Evolutionary conservation across 2,888 invertebrate genomes (phyloP), one percentile per base, ranked within the genome.

Genomic region (Orgyia antiqua): DNA sequence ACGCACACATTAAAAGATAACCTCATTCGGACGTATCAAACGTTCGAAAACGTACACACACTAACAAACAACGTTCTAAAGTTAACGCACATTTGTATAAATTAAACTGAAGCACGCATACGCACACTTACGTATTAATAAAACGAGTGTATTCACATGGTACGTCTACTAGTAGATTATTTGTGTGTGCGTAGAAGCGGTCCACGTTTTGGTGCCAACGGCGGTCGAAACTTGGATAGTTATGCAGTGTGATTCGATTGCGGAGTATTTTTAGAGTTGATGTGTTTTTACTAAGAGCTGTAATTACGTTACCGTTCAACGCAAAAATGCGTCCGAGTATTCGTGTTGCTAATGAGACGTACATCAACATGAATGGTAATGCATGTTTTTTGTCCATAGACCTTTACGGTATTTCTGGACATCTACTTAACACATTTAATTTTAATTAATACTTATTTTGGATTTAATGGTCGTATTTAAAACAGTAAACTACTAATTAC

Each of bases 261-360:
- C 42, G 63, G 55, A 45, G 59, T 78, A 82, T 82, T 84, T 84
- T 82, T 84, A 84, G 84, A 75, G 67, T 65, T 82, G 84, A 83
- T 80, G 59, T 69, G 77, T 78, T 79, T 74, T 75, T 73, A 71
- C 70, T 49, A 44, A 53, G 61, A 42, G 41, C 46, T 40, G 45
- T 15, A 15, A 15, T 46, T 50, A 41, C 51, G 48, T 42, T 47
- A 65, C 68, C 57, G 64, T 67, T 62, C 55, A 58, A 51, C 50
- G 63, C 49, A 55, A 60, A 53, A 61, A 60, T 54, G 55, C 42
- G 44, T 43, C 29, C 36, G 35, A 41, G 51, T 42, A 42, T 51
- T 45, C 39, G 49, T 46, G 39, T 37, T 31, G 37, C 43, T 58
- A 62, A 63, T 57, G 58, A 64, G 54, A 40, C 39, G 42, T 42